Evolutionary conservation across 2,888 invertebrate genomes (phyloP), one percentile per base, ranked within the genome.

Genomic region (Perdita meconis): DNA sequence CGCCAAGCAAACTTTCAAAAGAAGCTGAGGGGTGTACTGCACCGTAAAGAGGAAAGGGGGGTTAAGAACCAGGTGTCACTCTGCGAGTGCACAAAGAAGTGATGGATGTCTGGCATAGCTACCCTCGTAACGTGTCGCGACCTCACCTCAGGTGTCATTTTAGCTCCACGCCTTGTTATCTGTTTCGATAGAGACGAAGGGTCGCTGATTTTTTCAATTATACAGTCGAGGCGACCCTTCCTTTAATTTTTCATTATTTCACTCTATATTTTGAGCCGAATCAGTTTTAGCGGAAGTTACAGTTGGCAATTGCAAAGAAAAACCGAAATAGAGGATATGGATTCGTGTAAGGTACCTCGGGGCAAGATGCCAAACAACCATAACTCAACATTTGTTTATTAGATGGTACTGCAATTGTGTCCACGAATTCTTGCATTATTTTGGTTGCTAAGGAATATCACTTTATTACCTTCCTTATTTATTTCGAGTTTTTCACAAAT

Each of bases 41-140:
- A 67, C 44, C 61, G 34, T 51, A 50, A 51, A 65, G 80, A 73
- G 72, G 76, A 61, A 59, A 83, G 78, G 77, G 81, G 74, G 77
- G 81, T 80, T 87, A 86, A 88, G 86, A 85, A 88, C 89, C 90
- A 90, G 90, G 90, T 90, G 91, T 89, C 89, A 89, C 88, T 87
- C 84, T 81, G 81, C 76, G 34, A 72, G 75, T 79, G 83, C 71
- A 86, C 86, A 86, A 90, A 88, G 89, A 87, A 83, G 85, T 91
- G 91, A 91, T 91, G 92, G 90, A 91, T 91, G 89, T 84, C 85
- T 85, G 74, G 83, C 78, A 68, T 78, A 71, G 86, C 85, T 86
- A 85, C 86, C 88, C 88, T 88, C 87, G 88, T 88, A 90, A 88
- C 86, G 86, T 79, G 86, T 83, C 86, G 86, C 84, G 86, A 85